phyloP scores from a whole-genome alignment of 30 jellyfish, hydroid and myxozoan genomes.

The Pseudorhiza aurosa region DNA sequence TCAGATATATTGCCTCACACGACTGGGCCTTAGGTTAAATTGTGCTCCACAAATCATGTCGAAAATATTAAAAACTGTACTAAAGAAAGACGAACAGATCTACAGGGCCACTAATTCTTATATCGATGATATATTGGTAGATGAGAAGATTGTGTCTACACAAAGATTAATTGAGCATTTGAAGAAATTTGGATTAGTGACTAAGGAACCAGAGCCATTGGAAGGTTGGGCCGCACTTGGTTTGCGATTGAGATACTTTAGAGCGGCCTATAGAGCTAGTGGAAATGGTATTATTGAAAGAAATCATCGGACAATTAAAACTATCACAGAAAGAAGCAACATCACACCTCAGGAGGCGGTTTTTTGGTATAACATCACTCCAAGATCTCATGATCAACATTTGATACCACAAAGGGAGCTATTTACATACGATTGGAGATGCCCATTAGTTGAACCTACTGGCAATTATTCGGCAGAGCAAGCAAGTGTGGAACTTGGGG shows the following conservation, averaged over 20 bases:
- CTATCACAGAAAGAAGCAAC: conserved; percentile 1
- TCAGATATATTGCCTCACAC: background rate
- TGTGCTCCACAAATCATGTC: conserved; percentile 38
- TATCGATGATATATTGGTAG: conserved; percentile 21
- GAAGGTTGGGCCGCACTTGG: conserved; percentile 41
- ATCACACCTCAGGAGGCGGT: conserved; percentile 1
- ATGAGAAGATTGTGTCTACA: conserved; percentile 7
- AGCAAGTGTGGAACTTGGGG: conserved; percentile 36
- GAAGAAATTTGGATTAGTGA: conserved; percentile 9
- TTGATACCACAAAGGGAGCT: conserved; percentile 22
- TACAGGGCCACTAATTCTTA: conserved; percentile 3
- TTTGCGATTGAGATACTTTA: background rate
- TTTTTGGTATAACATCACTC: conserved; percentile 27
- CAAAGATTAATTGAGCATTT: background rate
- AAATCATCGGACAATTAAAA: conserved; percentile 26
- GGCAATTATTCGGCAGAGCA: conserved; percentile 3
- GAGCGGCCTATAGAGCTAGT: conserved; percentile 25
- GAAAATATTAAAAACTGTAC: background rate
- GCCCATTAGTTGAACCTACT: conserved; percentile 15
- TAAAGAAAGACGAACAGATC: background rate
- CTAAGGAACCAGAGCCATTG: conserved; percentile 41
- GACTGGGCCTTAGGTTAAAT: conserved; percentile 27
- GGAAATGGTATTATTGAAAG: conserved; percentile 43
- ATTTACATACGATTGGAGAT: conserved; percentile 5
- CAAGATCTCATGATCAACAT: conserved; percentile 29